Base-by-base conservation (phyloP, 2,113 vertebrate genomes). In the Gasterosteus aculeatus region DNA sequence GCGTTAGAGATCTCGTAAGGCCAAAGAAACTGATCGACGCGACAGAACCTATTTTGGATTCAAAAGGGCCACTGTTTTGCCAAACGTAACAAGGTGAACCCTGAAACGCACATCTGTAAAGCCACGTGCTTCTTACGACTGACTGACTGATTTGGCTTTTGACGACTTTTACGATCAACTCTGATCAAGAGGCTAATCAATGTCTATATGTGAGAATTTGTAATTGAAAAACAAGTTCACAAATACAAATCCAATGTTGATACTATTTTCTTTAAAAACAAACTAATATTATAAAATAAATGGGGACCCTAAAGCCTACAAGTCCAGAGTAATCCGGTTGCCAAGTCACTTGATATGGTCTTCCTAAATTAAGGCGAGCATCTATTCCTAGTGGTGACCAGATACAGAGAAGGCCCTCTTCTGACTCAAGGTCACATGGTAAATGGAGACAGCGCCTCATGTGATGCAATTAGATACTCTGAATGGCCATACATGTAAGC, bases 301-400 rank as follows among this genome's bases (percentile, higher is more conserved):
- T 29, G 60, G 72, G 22, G 39, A 80, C 75, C 69, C 56, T 68
- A 10, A 15, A 57, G 31, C 73, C 9, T 26, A 68, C 18, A 69
- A 49, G 61, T 76, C 60, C 38, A 56, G 46, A 33, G 49, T 65
- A 59, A 80, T 59, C 54, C 19, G 35, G 63, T 44, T 82, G 74
- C 88, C 54, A 69, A 57, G 84, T 78, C 78, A 83, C 84, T 87
- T 31, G 77, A 87, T 85, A 87, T 86, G 88, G 72, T 78, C 63
- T 42, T 84, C 70, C 78, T 54, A 64, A 84, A 83, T 84, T 88
- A 93, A 93, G 90, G 88, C 80, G 88, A 91, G 57, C 69, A 59
- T 92, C 93, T 95, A 94, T 95, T 95, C 92, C 83, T 72, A 93
- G 92, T 83, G 78, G 41, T 79, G 80, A 85, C 87, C 86, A 70